phyloP scores from a whole-genome alignment of 2,113 vertebrate species.

The Tetrao urogallus region DNA sequence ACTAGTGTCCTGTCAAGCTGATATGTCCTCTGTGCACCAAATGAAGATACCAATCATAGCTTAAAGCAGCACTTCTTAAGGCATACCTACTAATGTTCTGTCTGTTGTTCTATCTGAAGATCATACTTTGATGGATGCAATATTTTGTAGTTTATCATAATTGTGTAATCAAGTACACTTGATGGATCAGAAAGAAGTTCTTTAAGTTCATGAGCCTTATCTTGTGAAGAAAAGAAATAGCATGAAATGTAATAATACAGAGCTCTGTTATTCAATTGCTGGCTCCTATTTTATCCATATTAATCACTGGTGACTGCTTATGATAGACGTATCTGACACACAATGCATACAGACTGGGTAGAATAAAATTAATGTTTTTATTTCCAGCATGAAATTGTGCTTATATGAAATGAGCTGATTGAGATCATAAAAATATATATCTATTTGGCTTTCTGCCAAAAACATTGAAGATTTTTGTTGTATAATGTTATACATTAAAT shows the following conservation, averaged over 20 bases:
- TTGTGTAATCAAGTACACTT: neutral
- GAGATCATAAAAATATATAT: neutral
- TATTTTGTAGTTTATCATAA: neutral
- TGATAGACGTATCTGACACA: neutral
- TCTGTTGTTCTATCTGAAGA: neutral
- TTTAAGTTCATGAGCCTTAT: neutral
- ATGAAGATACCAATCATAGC: neutral
- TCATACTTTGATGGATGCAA: neutral
- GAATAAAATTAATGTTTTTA: neutral
- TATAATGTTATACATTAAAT: neutral
- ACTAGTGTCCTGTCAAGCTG: neutral
- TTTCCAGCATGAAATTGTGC: neutral
- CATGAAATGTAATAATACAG: neutral
- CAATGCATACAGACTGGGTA: neutral
- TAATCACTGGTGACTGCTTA: neutral
- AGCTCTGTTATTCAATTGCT: neutral
- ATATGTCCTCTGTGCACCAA: accelerated
- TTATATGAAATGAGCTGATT: neutral
- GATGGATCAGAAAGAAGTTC: neutral
- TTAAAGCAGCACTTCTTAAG: neutral
- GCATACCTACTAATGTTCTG: neutral
- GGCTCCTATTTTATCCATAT: neutral
- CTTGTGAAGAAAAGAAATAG: neutral
- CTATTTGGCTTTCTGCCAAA: neutral
- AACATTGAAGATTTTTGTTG: neutral